A percentile compares a stretch with the other conserved stretches of the same genome.
Evolutionary conservation across 2,797 vertebrate species (phyloP).

Genomic region (Chelidonichthys spinosus): DNA sequence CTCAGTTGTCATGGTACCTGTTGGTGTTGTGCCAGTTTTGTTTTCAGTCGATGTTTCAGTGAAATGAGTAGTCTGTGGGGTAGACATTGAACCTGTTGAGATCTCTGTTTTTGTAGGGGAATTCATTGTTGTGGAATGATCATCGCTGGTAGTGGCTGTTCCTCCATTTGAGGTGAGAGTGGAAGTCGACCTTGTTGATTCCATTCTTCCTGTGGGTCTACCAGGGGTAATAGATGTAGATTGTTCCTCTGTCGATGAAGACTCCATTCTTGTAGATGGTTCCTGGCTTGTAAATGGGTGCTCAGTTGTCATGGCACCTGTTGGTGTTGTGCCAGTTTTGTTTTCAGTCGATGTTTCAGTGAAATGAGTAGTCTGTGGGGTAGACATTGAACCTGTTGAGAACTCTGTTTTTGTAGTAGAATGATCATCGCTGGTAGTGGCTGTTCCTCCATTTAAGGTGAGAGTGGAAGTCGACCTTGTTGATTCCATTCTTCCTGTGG

Average conservation of each 20-base stretch:
- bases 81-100: background rate
- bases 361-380: background rate
- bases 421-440: background rate
- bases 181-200: background rate
- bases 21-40: background rate
- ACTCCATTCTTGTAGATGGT: background rate
- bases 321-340: background rate
- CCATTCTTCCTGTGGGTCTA: accelerated
- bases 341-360: background rate
- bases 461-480: background rate
- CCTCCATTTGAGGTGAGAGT: background rate
- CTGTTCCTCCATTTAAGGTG: background rate
- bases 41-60: background rate
- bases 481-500: background rate
- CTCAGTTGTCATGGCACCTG: background rate
- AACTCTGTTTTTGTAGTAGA: accelerated
- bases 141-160: too few species aligned
- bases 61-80: background rate
- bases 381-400: background rate
- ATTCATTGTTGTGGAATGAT: background rate
- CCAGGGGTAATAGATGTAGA: background rate
- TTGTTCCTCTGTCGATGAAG: background rate
- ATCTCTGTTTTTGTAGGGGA: background rate
- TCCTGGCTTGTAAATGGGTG: background rate
- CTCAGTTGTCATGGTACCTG: background rate